Evolutionary conservation across 1,140 invertebrate genomes (phyloP), one percentile per base, ranked within the genome.

Genomic region (Heliconius hewitsoni): DNA sequence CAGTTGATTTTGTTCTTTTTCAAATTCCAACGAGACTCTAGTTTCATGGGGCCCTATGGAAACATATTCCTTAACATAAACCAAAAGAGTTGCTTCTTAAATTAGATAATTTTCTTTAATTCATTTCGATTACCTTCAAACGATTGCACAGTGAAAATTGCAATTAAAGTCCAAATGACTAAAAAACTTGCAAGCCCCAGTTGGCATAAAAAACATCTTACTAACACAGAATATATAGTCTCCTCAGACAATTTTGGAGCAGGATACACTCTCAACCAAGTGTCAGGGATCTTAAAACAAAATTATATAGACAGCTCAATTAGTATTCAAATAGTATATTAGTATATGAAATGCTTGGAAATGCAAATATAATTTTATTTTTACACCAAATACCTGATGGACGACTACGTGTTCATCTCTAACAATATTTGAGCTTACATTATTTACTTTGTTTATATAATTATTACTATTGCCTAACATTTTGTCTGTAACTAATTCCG

Each of bases 1-100:
- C 8, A 94, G 80, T 81, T 90, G 91, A 73, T 91, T 89, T 74
- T 94, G 91, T 71, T 89, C 83, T n/a, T 85, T 89, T 60, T 90
- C 85, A 46, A 90, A 94, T 39, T 89, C 83, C 39, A 78, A 30
- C 1, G 86, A 84, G 8, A 90, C 84, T 83, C 88, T 82, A 19
- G 75, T 76, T 83, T 94, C 92, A 74, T 90, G 81, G 1, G 90
- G 91, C 8, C 87, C 92, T 93, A 80, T 75, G 81, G 82, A 52
- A 39, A 71, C 42, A 42, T 55, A 57, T 30, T 30, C 16, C 1
- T 52, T 27, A 18, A 11, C 34, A 55, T 52, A 52, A 74, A 8
- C 18, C 19, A 19, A 46, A 18, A 55, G 0, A 74, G 42, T 66
- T 66, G 0, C 11, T 27, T n/a, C 8, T 6, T 66, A 60, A 30